These are phyloP conservation scores for Anas georgica DNA, from an alignment of 2,797 vertebrate genomes.

Conservation along the genomic window DNA sequence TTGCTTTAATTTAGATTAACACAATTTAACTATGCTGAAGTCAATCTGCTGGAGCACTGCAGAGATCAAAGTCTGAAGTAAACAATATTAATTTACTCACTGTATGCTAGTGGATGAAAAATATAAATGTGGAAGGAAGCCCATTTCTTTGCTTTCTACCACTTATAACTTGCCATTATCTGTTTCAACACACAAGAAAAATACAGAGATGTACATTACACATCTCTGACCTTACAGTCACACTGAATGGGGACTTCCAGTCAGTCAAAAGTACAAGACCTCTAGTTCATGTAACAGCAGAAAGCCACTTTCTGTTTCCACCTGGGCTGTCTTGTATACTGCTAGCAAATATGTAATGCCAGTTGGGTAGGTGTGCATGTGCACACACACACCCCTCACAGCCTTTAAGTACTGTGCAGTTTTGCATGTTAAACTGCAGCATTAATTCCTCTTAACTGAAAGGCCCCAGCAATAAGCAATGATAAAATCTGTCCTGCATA, in stretches of 20 bases:
- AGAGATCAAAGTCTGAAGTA: background rate
- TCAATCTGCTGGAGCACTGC: background rate
- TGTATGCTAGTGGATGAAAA: background rate
- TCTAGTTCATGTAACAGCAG: background rate
- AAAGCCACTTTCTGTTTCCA: background rate
- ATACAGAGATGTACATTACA: background rate
- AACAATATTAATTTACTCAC: background rate
- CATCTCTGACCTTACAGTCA: background rate
- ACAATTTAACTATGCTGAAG: background rate
- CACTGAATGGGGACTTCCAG: background rate
- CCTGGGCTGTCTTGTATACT: background rate
- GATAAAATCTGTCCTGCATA: background rate
- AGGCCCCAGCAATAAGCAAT: background rate
- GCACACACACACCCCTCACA: background rate
- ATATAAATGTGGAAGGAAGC: background rate
- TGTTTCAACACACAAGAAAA: background rate
- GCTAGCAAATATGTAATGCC: background rate
- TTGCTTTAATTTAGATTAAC: background rate
- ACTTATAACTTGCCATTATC: background rate
- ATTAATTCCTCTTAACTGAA: background rate
- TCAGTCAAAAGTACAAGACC: background rate
- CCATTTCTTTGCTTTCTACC: background rate
- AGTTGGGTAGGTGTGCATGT: background rate
- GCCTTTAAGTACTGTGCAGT: background rate
- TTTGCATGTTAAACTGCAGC: background rate